A percentile compares a stretch with the other conserved stretches of the same genome.
phyloP scores from a whole-genome alignment of 2,113 vertebrate species.

The Pavo muticus region DNA sequence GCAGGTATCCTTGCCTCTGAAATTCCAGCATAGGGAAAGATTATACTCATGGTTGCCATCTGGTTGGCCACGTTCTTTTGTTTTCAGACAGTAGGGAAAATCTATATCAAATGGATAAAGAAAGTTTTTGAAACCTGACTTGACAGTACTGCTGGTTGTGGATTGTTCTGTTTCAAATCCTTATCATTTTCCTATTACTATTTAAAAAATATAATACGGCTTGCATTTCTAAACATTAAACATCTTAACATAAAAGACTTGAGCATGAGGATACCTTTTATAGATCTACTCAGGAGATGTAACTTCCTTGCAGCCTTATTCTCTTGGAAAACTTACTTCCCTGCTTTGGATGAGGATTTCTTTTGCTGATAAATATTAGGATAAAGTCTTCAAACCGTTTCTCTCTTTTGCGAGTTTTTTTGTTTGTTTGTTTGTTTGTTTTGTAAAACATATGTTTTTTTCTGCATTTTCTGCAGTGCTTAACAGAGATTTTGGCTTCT shows the following conservation, averaged over 20 bases:
- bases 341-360: neutral
- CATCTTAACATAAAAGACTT: neutral
- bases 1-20: slow-evolving; percentile 54
- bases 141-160: neutral
- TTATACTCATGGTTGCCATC: slow-evolving; percentile 14
- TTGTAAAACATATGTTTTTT: neutral
- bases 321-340: neutral
- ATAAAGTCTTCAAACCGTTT: neutral
- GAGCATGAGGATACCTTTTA: neutral
- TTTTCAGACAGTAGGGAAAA: slow-evolving; percentile 20
- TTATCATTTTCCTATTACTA: neutral
- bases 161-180: neutral
- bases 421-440: neutral
- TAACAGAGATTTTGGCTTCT: neutral
- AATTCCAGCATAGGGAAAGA: slow-evolving; percentile 22
- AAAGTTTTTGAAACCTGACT: neutral
- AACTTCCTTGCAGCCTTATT: neutral
- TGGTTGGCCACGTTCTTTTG: neutral
- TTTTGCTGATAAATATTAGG: neutral
- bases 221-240: neutral
- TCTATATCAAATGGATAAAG: neutral
- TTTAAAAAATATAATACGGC: neutral
- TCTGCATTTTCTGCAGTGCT: neutral
- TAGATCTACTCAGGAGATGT: neutral
- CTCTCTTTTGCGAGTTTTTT: neutral